Evolutionary conservation across 2,113 vertebrate genomes (phyloP).

Genomic region (Cairina moschata): DNA sequence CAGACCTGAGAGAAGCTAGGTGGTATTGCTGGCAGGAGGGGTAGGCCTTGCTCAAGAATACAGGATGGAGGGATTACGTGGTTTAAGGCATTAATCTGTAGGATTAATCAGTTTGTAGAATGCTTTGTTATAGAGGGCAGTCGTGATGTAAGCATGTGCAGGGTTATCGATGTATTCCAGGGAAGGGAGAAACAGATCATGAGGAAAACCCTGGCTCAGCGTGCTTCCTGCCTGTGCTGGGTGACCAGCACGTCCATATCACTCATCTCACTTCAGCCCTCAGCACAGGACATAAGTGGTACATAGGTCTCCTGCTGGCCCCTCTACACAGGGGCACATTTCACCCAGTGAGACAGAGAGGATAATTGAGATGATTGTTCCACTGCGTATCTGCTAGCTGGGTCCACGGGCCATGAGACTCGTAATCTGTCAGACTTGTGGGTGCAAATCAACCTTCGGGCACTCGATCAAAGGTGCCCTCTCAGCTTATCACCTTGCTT

Average conservation of each 20-base stretch:
- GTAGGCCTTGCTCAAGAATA: background rate
- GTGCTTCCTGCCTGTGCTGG: background rate
- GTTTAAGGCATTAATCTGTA: background rate
- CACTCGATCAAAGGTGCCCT: background rate
- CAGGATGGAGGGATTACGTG: background rate
- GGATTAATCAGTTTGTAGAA: background rate
- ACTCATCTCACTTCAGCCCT: background rate
- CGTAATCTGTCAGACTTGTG: background rate
- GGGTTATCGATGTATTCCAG: background rate
- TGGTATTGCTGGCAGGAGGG: background rate
- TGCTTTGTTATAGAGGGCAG: background rate
- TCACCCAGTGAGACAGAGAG: background rate
- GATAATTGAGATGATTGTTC: slow-evolving; percentile 5
- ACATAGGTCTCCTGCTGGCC: background rate
- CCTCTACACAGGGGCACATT: background rate
- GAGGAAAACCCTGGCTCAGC: background rate
- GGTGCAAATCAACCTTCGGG: background rate
- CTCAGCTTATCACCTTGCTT: slow-evolving; percentile 9
- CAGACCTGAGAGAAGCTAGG: background rate
- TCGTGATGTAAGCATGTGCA: background rate
- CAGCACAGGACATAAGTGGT: background rate
- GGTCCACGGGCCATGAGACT: background rate
- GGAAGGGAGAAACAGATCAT: background rate
- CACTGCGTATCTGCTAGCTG: background rate
- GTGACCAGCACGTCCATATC: background rate